Base-by-base conservation (phyloP, 2,797 vertebrate genomes). In the Myotis vivesi region DNA sequence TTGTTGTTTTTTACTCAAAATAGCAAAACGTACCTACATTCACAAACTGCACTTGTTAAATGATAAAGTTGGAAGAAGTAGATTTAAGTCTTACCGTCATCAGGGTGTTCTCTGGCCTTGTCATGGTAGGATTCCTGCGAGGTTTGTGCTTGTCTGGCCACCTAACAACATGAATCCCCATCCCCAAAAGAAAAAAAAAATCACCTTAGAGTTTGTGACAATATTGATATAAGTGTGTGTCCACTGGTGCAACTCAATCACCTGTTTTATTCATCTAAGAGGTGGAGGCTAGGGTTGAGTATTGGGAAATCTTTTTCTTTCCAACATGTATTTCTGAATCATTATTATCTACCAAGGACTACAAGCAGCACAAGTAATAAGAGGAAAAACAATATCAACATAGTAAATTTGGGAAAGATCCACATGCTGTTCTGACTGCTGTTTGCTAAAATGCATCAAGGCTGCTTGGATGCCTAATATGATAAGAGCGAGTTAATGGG, bases 101-200 rank as follows among this genome's bases (percentile, higher is more conserved):
- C 99, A 0, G 97, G 92, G 98, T 99, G 99, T 80, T 99, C 99
- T 99, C 99, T 99, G 99, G 99, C 98, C 98, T 99, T 99, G 98
- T 99, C 99, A 68, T 99, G 99, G 98, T 99, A 99, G 87, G 99
- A 98, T 97, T 99, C 99, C 98, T 99, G 99, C 80, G 97, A 98
- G 75, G 99, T 98, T 98, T 99, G 99, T 96, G 98, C 98, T 98
- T 99, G 99, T 98, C 99, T 99, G 98, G 98, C 98, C 98, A 98
- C 99, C 99, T 99, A 98, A 97, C 75, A 92, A n/a, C 92, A 95
- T 62, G 81, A 92, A 98, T 85, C 82, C 97, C 97, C 66, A 89
- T 44, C 68, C 33, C 95, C 89, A 76, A 96, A 95, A 98, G 91
- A 96, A 97, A 97, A 68, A 68, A 62, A 96, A 93, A 89, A 91